These are phyloP conservation scores for Cenopis cana DNA, from an alignment of 2,888 invertebrate species.

Conservation along the genomic window DNA sequence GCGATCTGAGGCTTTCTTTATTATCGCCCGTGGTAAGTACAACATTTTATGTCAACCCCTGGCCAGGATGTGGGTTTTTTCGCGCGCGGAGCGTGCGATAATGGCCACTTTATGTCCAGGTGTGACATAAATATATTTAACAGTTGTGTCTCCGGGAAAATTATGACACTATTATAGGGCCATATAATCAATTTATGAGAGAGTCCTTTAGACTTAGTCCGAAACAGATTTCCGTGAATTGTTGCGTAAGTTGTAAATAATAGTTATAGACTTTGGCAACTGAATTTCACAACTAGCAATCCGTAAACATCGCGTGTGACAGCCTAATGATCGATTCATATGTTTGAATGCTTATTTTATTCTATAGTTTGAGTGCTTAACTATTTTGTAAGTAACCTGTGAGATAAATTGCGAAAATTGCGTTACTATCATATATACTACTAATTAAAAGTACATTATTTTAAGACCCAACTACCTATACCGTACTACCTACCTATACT, in stretches of 20 bases:
- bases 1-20: too few relatives aligned
- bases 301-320: constrained; percentile 26
- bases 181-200: not conserved
- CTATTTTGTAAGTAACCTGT: not conserved
- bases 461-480: too few relatives aligned
- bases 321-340: constrained; percentile 21
- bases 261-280: not conserved
- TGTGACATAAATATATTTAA: too few relatives aligned
- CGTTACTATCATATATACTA: not conserved
- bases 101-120: too few relatives aligned
- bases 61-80: too few relatives aligned
- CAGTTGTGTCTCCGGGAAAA: not conserved
- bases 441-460: too few relatives aligned
- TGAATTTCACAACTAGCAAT: constrained; percentile 12
- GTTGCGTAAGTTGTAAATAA: not conserved
- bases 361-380: not conserved
- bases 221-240: not conserved
- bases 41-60: too few relatives aligned
- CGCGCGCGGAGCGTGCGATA: too few relatives aligned
- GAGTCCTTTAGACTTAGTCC: too few relatives aligned
- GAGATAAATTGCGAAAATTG: constrained; percentile 10
- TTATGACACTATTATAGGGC: not conserved
- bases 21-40: too few relatives aligned
- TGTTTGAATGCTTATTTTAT: not conserved
- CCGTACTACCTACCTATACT: too few relatives aligned